phyloP scores from a whole-genome alignment of 2,888 invertebrate genomes.

The Amphipoea oculea region DNA sequence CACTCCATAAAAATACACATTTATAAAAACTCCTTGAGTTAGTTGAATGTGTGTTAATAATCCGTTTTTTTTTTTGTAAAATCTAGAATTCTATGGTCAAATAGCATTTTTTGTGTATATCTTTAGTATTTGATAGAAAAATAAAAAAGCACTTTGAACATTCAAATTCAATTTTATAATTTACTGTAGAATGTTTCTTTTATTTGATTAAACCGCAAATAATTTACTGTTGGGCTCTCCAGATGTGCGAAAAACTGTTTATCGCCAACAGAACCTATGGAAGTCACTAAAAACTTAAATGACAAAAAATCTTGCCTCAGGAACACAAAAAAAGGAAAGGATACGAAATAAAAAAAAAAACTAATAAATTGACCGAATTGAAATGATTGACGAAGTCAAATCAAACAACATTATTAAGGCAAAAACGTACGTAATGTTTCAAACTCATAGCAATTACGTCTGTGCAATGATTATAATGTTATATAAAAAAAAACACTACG shows the following conservation, averaged over 20 bases:
- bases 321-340: background rate
- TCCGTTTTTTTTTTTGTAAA: background rate
- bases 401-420: slow-evolving; percentile 10
- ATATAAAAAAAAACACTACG: slow-evolving; percentile 17
- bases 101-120: slow-evolving; percentile 13
- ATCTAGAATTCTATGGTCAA: background rate
- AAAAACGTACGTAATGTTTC: slow-evolving; percentile 42
- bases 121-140: background rate
- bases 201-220: background rate
- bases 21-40: background rate
- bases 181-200: background rate
- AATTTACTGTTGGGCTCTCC: background rate
- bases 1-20: slow-evolving; percentile 21
- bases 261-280: background rate
- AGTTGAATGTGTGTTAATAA: background rate
- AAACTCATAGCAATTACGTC: slow-evolving; percentile 39
- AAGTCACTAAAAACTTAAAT: background rate
- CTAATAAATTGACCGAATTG: slow-evolving; percentile 3
- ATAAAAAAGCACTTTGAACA: background rate
- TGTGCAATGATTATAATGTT: slow-evolving; percentile 43
- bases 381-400: slow-evolving; percentile 23
- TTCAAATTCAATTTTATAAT: background rate
- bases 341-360: background rate
- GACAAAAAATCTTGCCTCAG: slow-evolving; percentile 19
- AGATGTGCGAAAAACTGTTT: background rate